Conservation (phyloP, 2,888 invertebrate genomes). For the Cosmia pyralina region DNA sequence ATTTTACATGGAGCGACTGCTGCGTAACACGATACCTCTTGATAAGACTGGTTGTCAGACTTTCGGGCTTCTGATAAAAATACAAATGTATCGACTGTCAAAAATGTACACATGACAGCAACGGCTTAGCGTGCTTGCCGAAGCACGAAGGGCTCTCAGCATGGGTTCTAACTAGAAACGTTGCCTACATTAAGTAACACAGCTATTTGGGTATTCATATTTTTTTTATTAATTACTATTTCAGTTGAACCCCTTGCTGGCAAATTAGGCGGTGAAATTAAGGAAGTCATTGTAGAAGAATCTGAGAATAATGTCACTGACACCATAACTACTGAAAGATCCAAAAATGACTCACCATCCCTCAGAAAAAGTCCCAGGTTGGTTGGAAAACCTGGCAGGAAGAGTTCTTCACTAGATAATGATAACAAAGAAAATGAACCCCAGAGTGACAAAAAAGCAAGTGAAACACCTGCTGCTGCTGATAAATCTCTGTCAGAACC, state of each 20-base stretch:
- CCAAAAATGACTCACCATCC: constrained; percentile 52
- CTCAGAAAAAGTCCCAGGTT: constrained; percentile 71
- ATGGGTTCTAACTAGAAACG: neutral
- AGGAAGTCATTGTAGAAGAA: constrained; percentile 78
- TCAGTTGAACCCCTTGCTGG: constrained; percentile 67
- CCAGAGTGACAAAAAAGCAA: constrained; percentile 29
- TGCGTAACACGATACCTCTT: too few relatives aligned
- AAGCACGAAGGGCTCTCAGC: neutral
- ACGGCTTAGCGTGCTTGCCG: neutral
- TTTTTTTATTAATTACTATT: constrained; percentile 52
- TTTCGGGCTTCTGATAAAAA: neutral
- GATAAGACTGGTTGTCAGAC: neutral
- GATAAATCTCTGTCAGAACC: constrained; percentile 27
- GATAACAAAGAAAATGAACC: constrained; percentile 54
- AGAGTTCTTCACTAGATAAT: constrained; percentile 55
- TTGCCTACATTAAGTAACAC: neutral
- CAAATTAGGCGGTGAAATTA: constrained; percentile 61
- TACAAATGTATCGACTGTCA: neutral
- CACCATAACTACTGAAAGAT: constrained; percentile 59
- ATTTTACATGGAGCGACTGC: too few relatives aligned
- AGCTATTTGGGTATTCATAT: neutral
- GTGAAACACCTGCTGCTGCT: constrained; percentile 2
- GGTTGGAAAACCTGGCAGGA: constrained; percentile 66
- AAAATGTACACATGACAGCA: neutral
- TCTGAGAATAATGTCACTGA: constrained; percentile 65